Evolutionary conservation across 2,113 vertebrate genomes (phyloP).

Genomic region (Zosterops japonicus): DNA sequence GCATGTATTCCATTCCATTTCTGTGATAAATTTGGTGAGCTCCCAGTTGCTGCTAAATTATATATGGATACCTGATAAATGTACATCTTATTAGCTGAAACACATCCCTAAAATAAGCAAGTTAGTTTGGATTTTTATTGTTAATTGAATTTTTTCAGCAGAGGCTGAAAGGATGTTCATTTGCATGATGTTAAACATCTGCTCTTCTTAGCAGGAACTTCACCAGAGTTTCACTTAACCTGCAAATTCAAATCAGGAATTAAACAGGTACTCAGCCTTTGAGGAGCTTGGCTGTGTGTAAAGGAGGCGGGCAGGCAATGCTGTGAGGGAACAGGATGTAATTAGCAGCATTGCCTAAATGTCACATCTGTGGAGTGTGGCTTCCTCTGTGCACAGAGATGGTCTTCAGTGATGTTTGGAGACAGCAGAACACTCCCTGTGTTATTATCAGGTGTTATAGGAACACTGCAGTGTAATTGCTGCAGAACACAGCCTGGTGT

Average conservation of each 20-base stretch:
- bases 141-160: conserved; percentile 73
- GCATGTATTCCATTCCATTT: background rate
- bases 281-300: background rate
- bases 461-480: background rate
- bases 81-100: conserved; percentile 28
- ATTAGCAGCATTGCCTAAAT: background rate
- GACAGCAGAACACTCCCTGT: background rate
- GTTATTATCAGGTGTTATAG: background rate
- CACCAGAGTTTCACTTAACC: conserved; percentile 15
- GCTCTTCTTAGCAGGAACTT: conserved; percentile 54
- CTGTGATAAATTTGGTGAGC: conserved; percentile 8
- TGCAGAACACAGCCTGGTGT: background rate
- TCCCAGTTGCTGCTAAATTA: conserved; percentile 23
- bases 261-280: background rate
- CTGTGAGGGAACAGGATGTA: background rate
- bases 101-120: conserved; percentile 50
- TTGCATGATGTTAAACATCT: conserved; percentile 75
- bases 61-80: conserved; percentile 52
- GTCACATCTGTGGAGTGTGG: background rate
- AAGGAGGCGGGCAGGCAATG: background rate
- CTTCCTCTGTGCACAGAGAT: background rate
- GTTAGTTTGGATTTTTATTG: conserved; percentile 66
- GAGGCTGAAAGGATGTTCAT: conserved; percentile 60
- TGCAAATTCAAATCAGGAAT: conserved; percentile 33
- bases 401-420: background rate